Evolutionary conservation across 2,797 vertebrate genomes (phyloP).

Genomic region (Onychomys arenicola): DNA sequence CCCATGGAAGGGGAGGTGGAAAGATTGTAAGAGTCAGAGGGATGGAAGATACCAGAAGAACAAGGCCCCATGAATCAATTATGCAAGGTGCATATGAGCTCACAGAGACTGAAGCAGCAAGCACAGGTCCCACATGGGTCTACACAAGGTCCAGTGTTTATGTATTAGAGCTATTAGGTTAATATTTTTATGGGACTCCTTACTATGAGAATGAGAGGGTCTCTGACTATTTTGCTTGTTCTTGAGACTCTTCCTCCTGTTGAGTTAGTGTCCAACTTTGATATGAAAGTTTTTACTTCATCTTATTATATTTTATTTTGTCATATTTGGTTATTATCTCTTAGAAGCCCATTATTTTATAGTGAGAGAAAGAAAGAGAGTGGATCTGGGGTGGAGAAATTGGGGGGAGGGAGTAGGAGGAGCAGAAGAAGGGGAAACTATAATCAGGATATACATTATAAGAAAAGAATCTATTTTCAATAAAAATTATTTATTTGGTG

Average conservation of each 20-base stretch:
- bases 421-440: not conserved
- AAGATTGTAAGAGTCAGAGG: not conserved
- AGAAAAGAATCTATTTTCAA: not conserved
- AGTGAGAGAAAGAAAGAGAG: not conserved
- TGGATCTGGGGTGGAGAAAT: not conserved
- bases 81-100: not conserved
- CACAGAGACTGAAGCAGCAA: not conserved
- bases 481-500: not conserved
- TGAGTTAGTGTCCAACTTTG: not conserved
- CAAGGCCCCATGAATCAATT: not conserved
- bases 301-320: not conserved
- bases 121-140: not conserved
- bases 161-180: not conserved
- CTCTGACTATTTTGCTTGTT: not conserved
- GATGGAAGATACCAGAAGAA: not conserved
- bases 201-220: not conserved
- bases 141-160: not conserved
- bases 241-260: not conserved
- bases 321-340: not conserved
- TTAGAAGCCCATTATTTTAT: not conserved
- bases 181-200: not conserved
- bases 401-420: too few species aligned
- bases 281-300: not conserved
- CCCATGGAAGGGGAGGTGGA: not conserved
- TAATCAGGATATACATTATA: not conserved